Evolutionary conservation across 2,888 invertebrate species (phyloP), one percentile per base, ranked within the genome.

Genomic region (Pyralis farinalis): DNA sequence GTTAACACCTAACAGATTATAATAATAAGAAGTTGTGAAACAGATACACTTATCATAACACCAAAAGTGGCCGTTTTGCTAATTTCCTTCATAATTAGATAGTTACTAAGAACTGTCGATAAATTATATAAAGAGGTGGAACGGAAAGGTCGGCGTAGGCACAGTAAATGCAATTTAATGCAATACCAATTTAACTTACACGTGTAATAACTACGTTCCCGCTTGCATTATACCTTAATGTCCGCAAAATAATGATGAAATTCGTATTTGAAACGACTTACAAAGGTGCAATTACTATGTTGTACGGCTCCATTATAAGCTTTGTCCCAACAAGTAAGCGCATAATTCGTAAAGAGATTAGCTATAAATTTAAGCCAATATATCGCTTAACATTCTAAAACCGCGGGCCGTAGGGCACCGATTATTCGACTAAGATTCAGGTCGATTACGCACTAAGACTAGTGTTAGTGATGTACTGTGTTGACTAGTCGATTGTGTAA

Each of bases 311-410:
- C 16, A 16, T 3, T 16, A 16, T 16, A 16, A 16, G 51, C 49
- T 51, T 48, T 55, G 56, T 55, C 51, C 49, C 43, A 53, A 51
- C 55, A 55, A 58, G 52, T 53, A 59, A 44, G 47, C 50, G 46
- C 51, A 58, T 60, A 63, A 58, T 56, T 56, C 43, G 46, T 46
- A 41, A 27, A 36, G 42, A 61, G 55, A 65, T 66, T 57, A 64
- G 49, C 52, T 46, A 70, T 72, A 71, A 71, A 71, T 72, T 60
- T 21, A 37, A 47, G 41, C 43, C 42, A 62, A 62, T 50, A 49
- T 63, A 63, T 63, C 49, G 55, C 45, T 47, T 45, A 41, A 49
- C 49, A 46, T 51, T 58, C 56, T 61, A 62, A n/a, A 63, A 57
- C 51, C 41, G 43, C 51, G 22, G 54, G 61, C 63, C 58, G 51